These are phyloP conservation scores for Scaptomyza pallida DNA, from an alignment of 1,140 invertebrate genomes.

Conservation along the genomic window DNA sequence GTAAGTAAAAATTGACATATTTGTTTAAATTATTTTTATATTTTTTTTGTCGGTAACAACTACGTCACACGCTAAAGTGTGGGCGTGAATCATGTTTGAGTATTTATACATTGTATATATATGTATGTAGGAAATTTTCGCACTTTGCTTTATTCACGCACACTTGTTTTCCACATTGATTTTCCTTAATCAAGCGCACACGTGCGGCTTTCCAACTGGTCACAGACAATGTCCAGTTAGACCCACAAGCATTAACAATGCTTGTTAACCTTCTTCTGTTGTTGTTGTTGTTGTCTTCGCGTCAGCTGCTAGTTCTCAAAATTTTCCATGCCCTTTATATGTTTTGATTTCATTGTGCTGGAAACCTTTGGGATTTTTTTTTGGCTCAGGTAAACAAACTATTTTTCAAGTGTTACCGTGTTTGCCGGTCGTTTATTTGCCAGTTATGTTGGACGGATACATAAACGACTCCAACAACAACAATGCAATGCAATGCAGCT, in stretches of 20 bases:
- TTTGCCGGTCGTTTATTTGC: conserved; percentile 45
- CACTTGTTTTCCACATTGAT: conserved; percentile 74
- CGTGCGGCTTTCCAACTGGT: conserved; percentile 60
- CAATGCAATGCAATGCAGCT: conserved; percentile 43
- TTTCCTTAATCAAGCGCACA: conserved; percentile 45
- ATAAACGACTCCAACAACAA: conserved; percentile 19
- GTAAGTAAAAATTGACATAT: conserved; percentile 20
- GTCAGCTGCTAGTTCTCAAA: conserved; percentile 42
- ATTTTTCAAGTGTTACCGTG: conserved; percentile 8
- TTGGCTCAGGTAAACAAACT: conserved; percentile 31
- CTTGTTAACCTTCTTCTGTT: conserved; percentile 8
- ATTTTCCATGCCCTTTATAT: conserved; percentile 55
- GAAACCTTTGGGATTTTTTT: too few species aligned
- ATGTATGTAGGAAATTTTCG: conserved; percentile 53
- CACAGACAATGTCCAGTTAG: conserved; percentile 56
- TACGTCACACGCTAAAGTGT: conserved; percentile 28
- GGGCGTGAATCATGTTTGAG: conserved; percentile 37
- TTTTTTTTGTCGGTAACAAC: background rate
- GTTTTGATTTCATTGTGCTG: conserved; percentile 43
- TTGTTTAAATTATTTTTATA: conserved; percentile 1
- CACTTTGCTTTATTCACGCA: conserved; percentile 33
- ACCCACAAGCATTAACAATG: conserved; percentile 6
- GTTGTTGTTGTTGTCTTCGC: conserved; percentile 24
- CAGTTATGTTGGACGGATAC: background rate
- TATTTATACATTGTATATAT: conserved; percentile 25